Evolutionary conservation across 2,113 vertebrate species (phyloP), one percentile per base, ranked within the genome.

Genomic region (Sus scrofa): DNA sequence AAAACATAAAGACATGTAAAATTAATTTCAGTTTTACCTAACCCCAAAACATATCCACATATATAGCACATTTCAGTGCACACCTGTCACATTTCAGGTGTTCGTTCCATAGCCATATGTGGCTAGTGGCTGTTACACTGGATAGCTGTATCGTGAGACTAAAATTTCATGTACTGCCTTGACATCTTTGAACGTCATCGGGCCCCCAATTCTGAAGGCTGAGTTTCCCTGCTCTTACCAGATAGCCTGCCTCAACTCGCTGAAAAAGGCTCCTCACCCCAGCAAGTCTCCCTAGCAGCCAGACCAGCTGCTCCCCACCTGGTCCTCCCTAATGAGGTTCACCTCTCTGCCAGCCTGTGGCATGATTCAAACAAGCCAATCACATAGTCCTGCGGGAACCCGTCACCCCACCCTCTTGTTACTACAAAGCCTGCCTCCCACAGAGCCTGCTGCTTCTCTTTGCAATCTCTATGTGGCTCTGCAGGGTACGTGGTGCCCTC

Each of bases 21-120:
- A 92, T 65, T 34, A 82, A 70, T 63, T 86, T 94, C 56, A 86
- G 70, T 83, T 92, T 92, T 92, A 50, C 39, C 81, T 89, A 85
- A 68, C 4, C 18, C 34, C 3, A 70, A 97, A 78, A 67, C 73
- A 63, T 19, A 37, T 62, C 58, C 63, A 62, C 14, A 56, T 24
- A 58, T 27, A 67, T 3, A n/a, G 32, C 34, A 5, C 13, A 54
- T 39, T 39, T 77, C 70, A 63, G 22, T 52, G 27, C 18, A 70
- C 52, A 52, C 6, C 14, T 44, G 75, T 27, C 26, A 24, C 11
- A 39, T 71, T 94, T 44, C 82, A n/a, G 86, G n/a, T 74, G 52
- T 56, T 85, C 3, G 52, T 56, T 85, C 5, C 15, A 30, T 14
- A 78, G 83, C n/a, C 34, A 56, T n/a, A 8, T 0, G 24, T 91